Percentiles rank a stretch among this genome's conserved stretches.
These are phyloP conservation scores for Todus mexicanus DNA, from an alignment of 2,797 vertebrate species.

Conservation along the genomic window DNA sequence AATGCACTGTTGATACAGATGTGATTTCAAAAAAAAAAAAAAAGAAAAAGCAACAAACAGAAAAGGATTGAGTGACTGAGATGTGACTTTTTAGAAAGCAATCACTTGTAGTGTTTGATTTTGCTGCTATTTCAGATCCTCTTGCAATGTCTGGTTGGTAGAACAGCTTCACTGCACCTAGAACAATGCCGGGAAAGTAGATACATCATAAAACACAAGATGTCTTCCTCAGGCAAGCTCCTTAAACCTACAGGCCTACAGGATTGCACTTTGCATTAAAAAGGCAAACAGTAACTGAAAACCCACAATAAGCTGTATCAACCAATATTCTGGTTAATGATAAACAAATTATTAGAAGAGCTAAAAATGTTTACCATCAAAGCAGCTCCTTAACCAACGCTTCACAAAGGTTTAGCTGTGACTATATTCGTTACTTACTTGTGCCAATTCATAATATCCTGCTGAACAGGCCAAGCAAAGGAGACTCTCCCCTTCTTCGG, in stretches of 20 bases:
- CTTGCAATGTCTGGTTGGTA: background rate
- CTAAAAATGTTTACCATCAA: background rate
- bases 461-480: conserved; percentile 97
- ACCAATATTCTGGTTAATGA: background rate
- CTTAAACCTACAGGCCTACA: background rate
- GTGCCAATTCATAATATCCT: conserved; percentile 98
- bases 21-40: background rate
- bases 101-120: background rate
- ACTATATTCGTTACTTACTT: conserved; percentile 77
- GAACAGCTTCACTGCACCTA: background rate
- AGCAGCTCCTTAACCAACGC: background rate
- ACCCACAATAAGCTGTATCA: background rate
- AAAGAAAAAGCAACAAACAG: background rate
- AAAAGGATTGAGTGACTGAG: background rate
- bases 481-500: conserved; percentile 97
- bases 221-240: background rate
- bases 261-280: background rate
- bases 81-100: background rate
- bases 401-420: background rate
- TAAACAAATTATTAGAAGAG: background rate
- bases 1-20: background rate
- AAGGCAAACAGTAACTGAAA: background rate
- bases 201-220: background rate
- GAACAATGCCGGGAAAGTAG: background rate
- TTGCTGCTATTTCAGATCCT: background rate